Evolutionary conservation across 2,797 vertebrate genomes (phyloP), one percentile per base, ranked within the genome.

Genomic region (Mormyrops boulengeri): DNA sequence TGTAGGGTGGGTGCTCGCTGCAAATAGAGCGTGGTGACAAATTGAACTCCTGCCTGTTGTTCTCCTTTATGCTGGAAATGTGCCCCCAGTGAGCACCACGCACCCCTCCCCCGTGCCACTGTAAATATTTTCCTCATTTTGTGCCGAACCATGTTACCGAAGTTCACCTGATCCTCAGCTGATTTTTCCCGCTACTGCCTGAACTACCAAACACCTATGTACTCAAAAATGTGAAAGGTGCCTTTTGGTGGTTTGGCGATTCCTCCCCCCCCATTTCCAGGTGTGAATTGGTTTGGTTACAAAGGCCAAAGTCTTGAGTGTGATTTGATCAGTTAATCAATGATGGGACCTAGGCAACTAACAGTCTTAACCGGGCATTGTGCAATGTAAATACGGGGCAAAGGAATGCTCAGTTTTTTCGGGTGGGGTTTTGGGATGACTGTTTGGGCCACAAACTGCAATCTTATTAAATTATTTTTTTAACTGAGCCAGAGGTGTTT

Each of bases 331-430:
- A 89, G 11, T 89, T 57, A 89, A 30, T 88, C 91, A 89, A 17
- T 89, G 50, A 53, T 80, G 34, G 52, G 14, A 87, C 50, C 66
- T 82, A 90, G 30, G 82, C 6, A 60, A 88, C 38, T 73, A 73
- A 73, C 66, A 30, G 85, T 73, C 90, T 77, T 85, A 90, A 55
- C 90, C 92, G 94, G 92, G 94, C 91, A 50, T 90, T 89, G 94
- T 95, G 95, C 94, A 95, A 94, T 95, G 91, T 90, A 55, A 90
- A 62, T 84, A 52, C 22, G 11, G n/a, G 12, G 44, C 44, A 52
- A 5, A 52, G 41, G 41, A 44, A 44, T 19, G 38, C 3, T 55
- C 52, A 2, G 11, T 4, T 55, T 73, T 38, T 38, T 38, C 4
- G 1, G 30, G 26, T 69, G 66, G 30, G 30, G 30, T 8, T 44